These are phyloP conservation scores for Phylloscopus collybita DNA, from an alignment of 2,797 vertebrate genomes.

Conservation along the genomic window DNA sequence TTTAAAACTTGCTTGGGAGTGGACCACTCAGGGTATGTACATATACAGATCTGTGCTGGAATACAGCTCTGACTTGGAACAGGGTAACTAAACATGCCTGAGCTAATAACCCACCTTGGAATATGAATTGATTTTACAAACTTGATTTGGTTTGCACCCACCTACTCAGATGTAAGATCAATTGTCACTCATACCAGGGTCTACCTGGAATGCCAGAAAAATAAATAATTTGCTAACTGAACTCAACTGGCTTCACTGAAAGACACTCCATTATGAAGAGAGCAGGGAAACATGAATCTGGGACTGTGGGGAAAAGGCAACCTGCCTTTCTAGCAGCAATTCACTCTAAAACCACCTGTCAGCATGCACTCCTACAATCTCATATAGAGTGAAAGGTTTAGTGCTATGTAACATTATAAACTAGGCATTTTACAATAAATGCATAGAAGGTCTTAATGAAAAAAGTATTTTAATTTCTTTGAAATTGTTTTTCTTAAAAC, in stretches of 20 bases:
- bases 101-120: neutral
- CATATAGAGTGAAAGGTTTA: neutral
- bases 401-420: neutral
- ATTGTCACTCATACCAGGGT: neutral
- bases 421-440: neutral
- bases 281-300: neutral
- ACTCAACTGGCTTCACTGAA: neutral
- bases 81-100: neutral
- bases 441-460: neutral
- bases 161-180: neutral
- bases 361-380: neutral
- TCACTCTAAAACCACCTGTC: neutral
- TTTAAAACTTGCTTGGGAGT: conserved; percentile 49
- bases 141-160: neutral
- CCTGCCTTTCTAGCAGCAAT: neutral
- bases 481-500: neutral
- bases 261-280: neutral
- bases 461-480: neutral
- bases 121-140: neutral
- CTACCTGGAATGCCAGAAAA: neutral
- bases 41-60: neutral
- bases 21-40: neutral
- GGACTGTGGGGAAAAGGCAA: neutral
- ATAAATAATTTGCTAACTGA: neutral
- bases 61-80: neutral